Conservation (phyloP, 1,140 invertebrate species). For the Leptopilina boulardi region DNA sequence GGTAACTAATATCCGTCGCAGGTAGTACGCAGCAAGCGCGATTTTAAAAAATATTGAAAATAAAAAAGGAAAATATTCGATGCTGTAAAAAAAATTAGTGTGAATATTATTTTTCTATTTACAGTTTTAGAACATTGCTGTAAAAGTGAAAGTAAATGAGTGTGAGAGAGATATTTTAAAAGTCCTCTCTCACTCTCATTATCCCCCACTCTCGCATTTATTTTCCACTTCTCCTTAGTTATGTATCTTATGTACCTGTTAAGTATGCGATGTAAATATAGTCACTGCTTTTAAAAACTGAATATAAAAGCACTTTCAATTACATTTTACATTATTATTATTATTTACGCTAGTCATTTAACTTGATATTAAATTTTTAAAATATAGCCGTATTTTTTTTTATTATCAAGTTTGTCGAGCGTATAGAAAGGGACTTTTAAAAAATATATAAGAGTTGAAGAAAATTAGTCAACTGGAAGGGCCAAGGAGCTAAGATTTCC, state of each 20-base stretch:
- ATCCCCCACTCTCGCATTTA: too few species aligned
- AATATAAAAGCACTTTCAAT: conserved; percentile 1
- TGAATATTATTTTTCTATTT: neutral
- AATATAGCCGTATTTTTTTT: neutral
- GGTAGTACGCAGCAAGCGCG: neutral
- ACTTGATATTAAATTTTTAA: conserved; percentile 3
- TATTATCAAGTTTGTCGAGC: neutral
- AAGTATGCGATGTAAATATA: too few species aligned
- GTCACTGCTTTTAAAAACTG: neutral
- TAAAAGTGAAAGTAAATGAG: too few species aligned
- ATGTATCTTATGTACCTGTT: too few species aligned
- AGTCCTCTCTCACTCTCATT: too few species aligned
- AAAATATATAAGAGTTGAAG: neutral
- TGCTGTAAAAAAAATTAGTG: neutral
- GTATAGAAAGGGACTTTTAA: neutral
- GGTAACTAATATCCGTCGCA: conserved; percentile 10
- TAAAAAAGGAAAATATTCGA: neutral
- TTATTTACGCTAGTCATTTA: neutral
- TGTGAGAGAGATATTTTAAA: too few species aligned
- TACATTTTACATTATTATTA: conserved; percentile 14
- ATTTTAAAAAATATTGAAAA: neutral
- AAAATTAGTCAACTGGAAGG: conserved; percentile 15
- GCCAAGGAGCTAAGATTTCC: conserved; percentile 5
- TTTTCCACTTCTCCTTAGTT: too few species aligned
- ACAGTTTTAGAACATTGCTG: neutral